Base-by-base conservation (phyloP, 2,797 vertebrate species). In the Danio jaintianensis region DNA sequence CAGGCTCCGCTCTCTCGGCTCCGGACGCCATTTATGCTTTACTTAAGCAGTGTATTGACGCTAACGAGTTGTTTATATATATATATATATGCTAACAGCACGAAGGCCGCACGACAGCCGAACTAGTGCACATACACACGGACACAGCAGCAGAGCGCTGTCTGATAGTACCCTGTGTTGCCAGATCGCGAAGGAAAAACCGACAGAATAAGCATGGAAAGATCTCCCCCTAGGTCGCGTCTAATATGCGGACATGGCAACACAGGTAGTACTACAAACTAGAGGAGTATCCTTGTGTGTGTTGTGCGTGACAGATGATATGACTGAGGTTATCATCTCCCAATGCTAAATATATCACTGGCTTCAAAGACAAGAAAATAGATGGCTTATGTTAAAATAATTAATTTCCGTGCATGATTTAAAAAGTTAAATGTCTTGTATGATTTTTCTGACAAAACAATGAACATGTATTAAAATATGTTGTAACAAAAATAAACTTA, bases 1-100 rank as follows among this genome's bases (percentile, higher is more conserved):
- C 90, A 0, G 90, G 90, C 66, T 95, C 95, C 0, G 86, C 85
- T 70, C 88, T 91, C 8, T 89, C 89, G 0, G 47, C 40, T 18
- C 90, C 93, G 0, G 80, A 72, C 20, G 87, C 89, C 90, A 93
- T 93, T 20, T 63, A 20, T 16, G 69, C 70, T 43, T 80, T 73
- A 58, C 42, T 4, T 12, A 43, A 48, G 8, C n/a, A 16, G 63
- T 70, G 29, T 38, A 5, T 58, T 58, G 52, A 38, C 56, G 45
- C 45, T 70, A 29, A 29, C 4, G 12, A 38, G 47, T 59, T 1
- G 66, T 59, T 29, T 75, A 18, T 55, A 8, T 29, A 29, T 75
- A 18, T 55, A 8, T 29, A 29, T 10, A 38, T 59, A 47, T 22
- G 55, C 45, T 40, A 18, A 52, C 20, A 29, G 56, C 36, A 36